These are phyloP conservation scores for Crematogaster levior DNA, from an alignment of 2,888 invertebrate genomes.

Conservation along the genomic window DNA sequence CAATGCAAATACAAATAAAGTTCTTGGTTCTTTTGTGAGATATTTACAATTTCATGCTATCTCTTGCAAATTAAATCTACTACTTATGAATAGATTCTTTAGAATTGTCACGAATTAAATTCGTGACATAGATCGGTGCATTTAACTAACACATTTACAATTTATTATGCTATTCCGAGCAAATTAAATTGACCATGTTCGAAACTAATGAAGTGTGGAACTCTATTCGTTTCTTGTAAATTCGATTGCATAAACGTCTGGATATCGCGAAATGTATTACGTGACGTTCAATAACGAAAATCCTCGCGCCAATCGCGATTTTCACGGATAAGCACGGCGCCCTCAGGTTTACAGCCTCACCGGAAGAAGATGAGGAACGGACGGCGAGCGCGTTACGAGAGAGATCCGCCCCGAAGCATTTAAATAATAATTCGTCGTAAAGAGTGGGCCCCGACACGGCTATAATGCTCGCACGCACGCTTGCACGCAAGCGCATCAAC, in stretches of 20 bases:
- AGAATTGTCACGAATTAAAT: constrained; percentile 20
- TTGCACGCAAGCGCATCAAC: constrained; percentile 56
- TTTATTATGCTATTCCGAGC: background rate
- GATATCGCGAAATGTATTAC: background rate
- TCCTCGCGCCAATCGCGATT: constrained; percentile 25
- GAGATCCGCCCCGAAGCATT: constrained; percentile 71
- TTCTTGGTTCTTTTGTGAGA: background rate
- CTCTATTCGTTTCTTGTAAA: background rate
- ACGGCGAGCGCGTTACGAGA: constrained; percentile 44
- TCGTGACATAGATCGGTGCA: background rate
- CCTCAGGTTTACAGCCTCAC: constrained; percentile 57
- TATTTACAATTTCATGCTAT: background rate
- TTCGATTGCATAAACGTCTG: background rate
- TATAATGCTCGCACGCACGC: constrained; percentile 71
- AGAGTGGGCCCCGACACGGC: constrained; percentile 70
- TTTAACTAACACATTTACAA: constrained; percentile 9
- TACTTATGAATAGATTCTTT: background rate
- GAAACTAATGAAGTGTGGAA: background rate
- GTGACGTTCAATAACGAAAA: background rate
- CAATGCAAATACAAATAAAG: background rate
- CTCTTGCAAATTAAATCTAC: background rate
- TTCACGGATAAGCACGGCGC: constrained; percentile 19
- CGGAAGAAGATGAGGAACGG: constrained; percentile 61
- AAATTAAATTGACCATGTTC: background rate
- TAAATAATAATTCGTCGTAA: constrained; percentile 81